Percentiles rank a stretch among this genome's conserved stretches.
Conservation (phyloP, 2,113 vertebrate genomes). For the Rhagologus leucostigma region DNA sequence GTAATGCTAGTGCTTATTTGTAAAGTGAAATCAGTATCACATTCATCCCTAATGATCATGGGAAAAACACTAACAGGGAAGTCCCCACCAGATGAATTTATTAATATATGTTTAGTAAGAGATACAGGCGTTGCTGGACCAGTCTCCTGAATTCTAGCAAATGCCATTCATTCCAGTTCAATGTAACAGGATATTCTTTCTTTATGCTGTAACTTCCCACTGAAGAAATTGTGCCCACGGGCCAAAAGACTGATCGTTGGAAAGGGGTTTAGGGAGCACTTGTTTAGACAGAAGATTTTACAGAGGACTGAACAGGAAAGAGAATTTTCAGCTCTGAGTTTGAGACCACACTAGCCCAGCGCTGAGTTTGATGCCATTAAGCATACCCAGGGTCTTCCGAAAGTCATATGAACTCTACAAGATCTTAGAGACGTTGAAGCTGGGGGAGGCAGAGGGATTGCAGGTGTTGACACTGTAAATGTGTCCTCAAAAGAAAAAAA, state of each 20-base stretch:
- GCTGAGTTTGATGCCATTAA: not conserved
- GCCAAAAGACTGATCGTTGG: not conserved
- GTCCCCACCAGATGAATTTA: not conserved
- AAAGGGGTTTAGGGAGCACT: not conserved
- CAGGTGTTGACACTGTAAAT: accelerated
- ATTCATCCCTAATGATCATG: not conserved
- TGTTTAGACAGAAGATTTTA: not conserved
- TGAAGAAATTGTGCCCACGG: not conserved
- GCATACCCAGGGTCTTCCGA: not conserved
- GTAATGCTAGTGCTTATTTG: not conserved
- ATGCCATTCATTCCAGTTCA: not conserved
- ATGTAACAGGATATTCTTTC: not conserved
- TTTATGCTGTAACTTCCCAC: not conserved
- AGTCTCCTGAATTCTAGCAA: not conserved
- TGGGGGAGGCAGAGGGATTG: not conserved
- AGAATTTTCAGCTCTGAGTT: not conserved
- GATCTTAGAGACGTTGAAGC: not conserved
- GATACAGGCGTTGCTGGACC: not conserved
- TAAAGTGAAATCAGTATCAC: not conserved
- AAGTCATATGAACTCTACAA: not conserved
- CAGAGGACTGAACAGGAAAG: not conserved
- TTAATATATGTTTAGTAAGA: not conserved
- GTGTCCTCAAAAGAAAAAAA: not conserved
- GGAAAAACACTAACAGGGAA: not conserved
- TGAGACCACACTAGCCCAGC: not conserved